Evolutionary conservation across 1,140 invertebrate genomes (phyloP).

Genomic region (Drosophila rhopaloa): DNA sequence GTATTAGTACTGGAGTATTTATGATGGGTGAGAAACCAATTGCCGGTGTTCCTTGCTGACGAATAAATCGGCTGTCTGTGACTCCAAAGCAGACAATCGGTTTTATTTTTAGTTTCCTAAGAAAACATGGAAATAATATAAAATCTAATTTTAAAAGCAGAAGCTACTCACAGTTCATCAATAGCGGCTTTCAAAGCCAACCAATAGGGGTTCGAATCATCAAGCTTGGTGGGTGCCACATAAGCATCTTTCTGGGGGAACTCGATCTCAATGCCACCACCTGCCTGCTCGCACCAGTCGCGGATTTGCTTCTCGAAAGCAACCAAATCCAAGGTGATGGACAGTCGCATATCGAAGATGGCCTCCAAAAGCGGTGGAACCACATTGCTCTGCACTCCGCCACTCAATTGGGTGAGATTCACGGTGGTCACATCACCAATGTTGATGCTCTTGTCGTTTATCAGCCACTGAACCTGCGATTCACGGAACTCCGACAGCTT

Average conservation of each 20-base stretch:
- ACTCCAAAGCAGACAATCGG: constrained; percentile 91
- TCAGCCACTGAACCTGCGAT: constrained; percentile 88
- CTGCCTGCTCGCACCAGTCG: constrained; percentile 93
- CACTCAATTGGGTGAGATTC: constrained; percentile 94
- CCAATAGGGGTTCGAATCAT: constrained; percentile 92
- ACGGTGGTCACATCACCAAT: constrained; percentile 94
- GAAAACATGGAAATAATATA: background rate
- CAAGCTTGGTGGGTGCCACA: constrained; percentile 88
- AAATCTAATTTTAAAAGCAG: constrained; percentile 85
- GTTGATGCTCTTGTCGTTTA: constrained; percentile 86
- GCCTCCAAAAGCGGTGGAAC: constrained; percentile 92
- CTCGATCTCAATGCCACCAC: constrained; percentile 89
- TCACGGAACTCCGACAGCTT: constrained; percentile 90
- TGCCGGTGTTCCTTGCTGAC: constrained; percentile 89
- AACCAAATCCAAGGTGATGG: constrained; percentile 88
- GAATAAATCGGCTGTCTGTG: constrained; percentile 90
- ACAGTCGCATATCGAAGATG: constrained; percentile 91
- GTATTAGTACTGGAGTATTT: constrained; percentile 89
- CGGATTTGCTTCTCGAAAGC: constrained; percentile 89
- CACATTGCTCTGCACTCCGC: constrained; percentile 96
- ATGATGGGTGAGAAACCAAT: constrained; percentile 93
- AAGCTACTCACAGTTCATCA: constrained; percentile 86
- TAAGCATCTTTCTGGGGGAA: constrained; percentile 89
- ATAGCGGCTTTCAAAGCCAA: constrained; percentile 88
- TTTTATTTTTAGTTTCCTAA: constrained; percentile 86